phyloP scores from a whole-genome alignment of 2,113 vertebrate species.

The Panthera uncia region DNA sequence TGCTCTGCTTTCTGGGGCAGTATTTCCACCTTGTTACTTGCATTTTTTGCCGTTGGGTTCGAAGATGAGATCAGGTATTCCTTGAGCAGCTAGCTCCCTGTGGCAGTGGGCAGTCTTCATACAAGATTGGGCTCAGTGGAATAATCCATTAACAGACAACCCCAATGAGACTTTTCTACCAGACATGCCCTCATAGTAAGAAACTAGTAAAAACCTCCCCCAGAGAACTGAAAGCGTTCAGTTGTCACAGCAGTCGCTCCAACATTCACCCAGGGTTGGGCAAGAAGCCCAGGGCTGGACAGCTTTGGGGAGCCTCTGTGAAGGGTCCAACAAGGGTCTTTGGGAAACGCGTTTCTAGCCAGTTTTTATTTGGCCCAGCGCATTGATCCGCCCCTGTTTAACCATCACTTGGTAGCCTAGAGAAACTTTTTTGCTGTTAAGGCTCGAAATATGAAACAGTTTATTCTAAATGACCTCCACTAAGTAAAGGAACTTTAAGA shows the following conservation, averaged over 20 bases:
- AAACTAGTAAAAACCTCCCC: background rate
- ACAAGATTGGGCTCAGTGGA: background rate
- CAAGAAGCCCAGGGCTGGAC: background rate
- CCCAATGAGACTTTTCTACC: background rate
- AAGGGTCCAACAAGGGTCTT: background rate
- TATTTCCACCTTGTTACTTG: background rate
- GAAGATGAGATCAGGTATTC: background rate
- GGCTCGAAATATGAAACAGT: background rate
- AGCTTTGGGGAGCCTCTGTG: background rate
- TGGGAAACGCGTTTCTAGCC: background rate
- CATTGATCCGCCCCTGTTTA: background rate
- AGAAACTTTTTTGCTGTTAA: slow-evolving; percentile 30
- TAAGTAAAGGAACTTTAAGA: slow-evolving; percentile 5
- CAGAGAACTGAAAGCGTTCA: background rate
- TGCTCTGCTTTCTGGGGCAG: background rate
- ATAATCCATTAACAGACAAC: background rate
- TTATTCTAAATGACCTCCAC: background rate
- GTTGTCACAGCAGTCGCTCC: background rate
- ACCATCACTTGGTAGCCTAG: background rate
- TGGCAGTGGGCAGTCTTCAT: background rate
- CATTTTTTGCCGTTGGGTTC: background rate
- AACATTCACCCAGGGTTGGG: background rate
- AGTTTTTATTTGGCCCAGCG: background rate
- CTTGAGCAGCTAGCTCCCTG: background rate
- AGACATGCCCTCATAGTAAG: background rate